These are phyloP conservation scores for Eidolon helvum DNA, from an alignment of 2,113 vertebrate species.

Conservation along the genomic window DNA sequence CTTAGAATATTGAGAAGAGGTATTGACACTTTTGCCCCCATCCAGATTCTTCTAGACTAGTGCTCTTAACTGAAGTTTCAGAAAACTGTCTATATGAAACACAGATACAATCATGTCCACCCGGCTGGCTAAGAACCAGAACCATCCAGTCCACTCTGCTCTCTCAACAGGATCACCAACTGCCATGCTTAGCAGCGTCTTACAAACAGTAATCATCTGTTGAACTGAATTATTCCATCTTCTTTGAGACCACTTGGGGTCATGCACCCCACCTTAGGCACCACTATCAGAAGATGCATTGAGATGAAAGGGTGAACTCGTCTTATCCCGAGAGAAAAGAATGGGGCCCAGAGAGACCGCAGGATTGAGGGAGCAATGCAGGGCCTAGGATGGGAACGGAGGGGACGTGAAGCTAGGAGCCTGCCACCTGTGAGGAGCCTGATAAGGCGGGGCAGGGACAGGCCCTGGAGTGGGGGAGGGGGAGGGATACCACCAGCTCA, in stretches of 20 bases:
- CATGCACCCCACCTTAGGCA: not conserved
- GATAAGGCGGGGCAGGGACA: not conserved
- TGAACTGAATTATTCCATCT: not conserved
- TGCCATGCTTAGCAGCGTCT: not conserved
- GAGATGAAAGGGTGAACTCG: not conserved
- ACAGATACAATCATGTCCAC: not conserved
- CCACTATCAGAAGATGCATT: not conserved
- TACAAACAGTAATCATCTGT: not conserved
- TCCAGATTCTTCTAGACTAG: conserved; percentile 1
- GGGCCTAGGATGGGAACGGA: not conserved
- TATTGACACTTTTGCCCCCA: not conserved
- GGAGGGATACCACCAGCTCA: too few species aligned
- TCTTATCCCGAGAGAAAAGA: not conserved
- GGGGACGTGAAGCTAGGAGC: not conserved
- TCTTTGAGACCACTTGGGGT: not conserved
- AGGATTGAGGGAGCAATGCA: too few species aligned
- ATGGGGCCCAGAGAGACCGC: accelerated
- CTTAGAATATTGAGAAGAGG: not conserved
- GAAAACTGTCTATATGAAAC: not conserved
- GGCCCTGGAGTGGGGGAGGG: too few species aligned
- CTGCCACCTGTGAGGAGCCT: not conserved
- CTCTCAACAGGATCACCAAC: not conserved
- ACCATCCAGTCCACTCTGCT: not conserved
- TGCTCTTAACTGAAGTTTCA: not conserved
- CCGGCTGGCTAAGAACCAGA: not conserved